These are phyloP conservation scores for Amblyjoppa fuscipennis DNA, from an alignment of 2,888 invertebrate genomes.

Conservation along the genomic window DNA sequence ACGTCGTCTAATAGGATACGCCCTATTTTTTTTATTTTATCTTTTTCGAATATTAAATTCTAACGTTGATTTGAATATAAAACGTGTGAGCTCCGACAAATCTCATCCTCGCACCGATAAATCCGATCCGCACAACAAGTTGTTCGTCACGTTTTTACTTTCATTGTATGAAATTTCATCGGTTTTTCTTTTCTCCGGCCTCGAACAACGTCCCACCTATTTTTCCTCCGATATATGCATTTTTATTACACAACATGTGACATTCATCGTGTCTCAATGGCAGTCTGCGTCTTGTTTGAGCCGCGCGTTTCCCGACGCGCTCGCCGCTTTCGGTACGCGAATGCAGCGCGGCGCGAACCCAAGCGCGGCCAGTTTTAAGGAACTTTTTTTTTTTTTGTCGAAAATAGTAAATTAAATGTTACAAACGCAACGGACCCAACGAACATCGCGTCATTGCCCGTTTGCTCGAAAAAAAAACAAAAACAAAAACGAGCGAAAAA, in stretches of 20 bases:
- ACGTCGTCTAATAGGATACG: constrained; percentile 45
- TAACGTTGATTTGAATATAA: constrained; percentile 56
- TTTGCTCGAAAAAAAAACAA: too few species aligned
- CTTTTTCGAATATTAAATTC: constrained; percentile 7
- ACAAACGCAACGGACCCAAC: constrained; percentile 12
- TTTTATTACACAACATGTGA: constrained; percentile 74
- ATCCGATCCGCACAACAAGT: constrained; percentile 41
- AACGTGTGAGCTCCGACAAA: constrained; percentile 59
- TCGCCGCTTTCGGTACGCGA: constrained; percentile 12
- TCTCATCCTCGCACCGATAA: constrained; percentile 49
- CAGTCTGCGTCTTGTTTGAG: constrained; percentile 77
- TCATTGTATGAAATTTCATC: constrained; percentile 57
- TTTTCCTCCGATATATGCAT: constrained; percentile 62
- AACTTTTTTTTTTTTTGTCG: constrained; percentile 67
- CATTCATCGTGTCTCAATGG: constrained; percentile 73
- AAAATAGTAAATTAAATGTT: constrained; percentile 48
- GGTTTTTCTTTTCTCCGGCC: constrained; percentile 9
- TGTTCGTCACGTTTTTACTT: constrained; percentile 31
- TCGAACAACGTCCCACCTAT: constrained; percentile 25
- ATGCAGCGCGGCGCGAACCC: constrained; percentile 67
- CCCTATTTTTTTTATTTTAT: background rate
- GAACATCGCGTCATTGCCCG: too few species aligned
- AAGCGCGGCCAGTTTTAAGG: constrained; percentile 74
- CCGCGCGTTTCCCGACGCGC: constrained; percentile 36
- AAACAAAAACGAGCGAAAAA: too few species aligned